Conservation (phyloP, 2,888 invertebrate genomes). For the Tipula lateralis region DNA sequence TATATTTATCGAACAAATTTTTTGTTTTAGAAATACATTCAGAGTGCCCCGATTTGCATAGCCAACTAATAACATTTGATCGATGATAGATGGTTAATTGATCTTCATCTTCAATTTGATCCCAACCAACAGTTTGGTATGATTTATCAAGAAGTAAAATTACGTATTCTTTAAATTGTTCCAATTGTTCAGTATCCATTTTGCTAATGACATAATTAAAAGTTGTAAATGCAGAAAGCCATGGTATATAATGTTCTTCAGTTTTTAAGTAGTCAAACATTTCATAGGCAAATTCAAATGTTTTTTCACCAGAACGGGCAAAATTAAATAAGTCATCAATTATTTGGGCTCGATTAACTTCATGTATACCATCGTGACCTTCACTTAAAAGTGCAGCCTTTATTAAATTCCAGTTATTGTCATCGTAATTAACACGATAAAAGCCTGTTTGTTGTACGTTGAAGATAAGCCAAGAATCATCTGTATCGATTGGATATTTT, state of each 20-base stretch:
- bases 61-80: conserved; percentile 56
- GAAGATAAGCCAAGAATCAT: conserved; percentile 53
- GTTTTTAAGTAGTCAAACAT: conserved; percentile 63
- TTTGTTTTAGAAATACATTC: conserved; percentile 55
- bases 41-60: conserved; percentile 58
- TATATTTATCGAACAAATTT: conserved; percentile 43
- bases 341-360: conserved; percentile 65
- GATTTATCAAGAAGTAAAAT: conserved; percentile 49
- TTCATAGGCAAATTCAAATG: conserved; percentile 59
- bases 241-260: conserved; percentile 70
- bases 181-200: neutral
- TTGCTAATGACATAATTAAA: conserved; percentile 46
- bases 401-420: conserved; percentile 54
- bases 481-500: neutral
- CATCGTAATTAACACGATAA: conserved; percentile 64
- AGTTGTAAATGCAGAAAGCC: conserved; percentile 60
- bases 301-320: conserved; percentile 60
- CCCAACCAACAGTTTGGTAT: conserved; percentile 53
- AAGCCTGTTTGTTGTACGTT: conserved; percentile 60
- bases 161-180: conserved; percentile 45
- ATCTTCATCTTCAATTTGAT: conserved; percentile 46
- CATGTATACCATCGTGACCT: conserved; percentile 53
- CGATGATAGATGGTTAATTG: conserved; percentile 58
- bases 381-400: conserved; percentile 49
- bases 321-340: conserved; percentile 74